Evolutionary conservation across 2,797 vertebrate genomes (phyloP), one percentile per base, ranked within the genome.

Genomic region (Geotria australis): DNA sequence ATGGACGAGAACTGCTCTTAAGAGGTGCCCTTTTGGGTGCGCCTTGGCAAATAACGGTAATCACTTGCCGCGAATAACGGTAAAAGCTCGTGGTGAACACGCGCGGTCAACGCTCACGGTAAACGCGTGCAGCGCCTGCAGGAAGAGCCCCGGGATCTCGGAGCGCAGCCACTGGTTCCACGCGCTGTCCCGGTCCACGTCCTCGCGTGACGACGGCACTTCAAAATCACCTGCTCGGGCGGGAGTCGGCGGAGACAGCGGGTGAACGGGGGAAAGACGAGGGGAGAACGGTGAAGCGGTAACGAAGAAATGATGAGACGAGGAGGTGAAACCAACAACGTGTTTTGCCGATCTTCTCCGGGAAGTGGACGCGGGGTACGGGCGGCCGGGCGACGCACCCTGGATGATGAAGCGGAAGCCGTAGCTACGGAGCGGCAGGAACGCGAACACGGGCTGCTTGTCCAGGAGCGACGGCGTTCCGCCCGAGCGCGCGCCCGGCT

Each of bases 101-200:
- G n/a, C n/a, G n/a, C n/a, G n/a, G n/a, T n/a, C n/a, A n/a, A n/a
- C n/a, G n/a, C 73, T 75, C 70, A 79, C 77, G 47, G 47, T 65
- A 61, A 79, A 79, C 38, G 72, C 70, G 1, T 76, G 69, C 76
- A 76, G 74, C 62, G 76, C 73, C 57, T 74, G 61, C 8, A 79
- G 67, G 61, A 79, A 78, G 58, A 79, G 73, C 3, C 70, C 69
- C 1, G 77, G 72, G 57, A 78, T 69, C 68, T 79, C 74, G 3
- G 76, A 76, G 51, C 77, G 74, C 38, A 79, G 76, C 73, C 73
- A 76, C 64, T 79, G 77, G 69, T 79, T 79, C 76, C 77, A 79
- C n/a, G 72, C 65, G 62, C 77, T 79, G 72, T 79, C 77, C 57
- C 76, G 65, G 63, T 79, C 77, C 15, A 79, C 73, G 12, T 79